Conservation (phyloP, 2,888 invertebrate species). For the Dermolepida albohirtum region DNA sequence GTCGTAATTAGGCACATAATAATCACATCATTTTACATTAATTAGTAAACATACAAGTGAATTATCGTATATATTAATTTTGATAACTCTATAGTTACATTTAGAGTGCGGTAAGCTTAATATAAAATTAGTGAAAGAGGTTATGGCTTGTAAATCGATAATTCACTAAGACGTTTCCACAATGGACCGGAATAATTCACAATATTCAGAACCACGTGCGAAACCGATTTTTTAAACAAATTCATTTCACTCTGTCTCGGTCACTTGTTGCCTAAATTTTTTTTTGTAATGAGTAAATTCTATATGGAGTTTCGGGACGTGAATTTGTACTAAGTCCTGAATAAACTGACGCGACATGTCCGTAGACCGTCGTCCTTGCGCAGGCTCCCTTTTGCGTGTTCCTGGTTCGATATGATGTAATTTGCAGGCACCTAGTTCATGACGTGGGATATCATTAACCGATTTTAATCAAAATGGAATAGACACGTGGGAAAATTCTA, state of each 20-base stretch:
- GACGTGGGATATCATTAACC: not conserved
- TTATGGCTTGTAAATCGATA: slow-evolving; percentile 20
- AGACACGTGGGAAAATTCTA: too few relatives aligned
- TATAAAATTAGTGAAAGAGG: slow-evolving; percentile 3
- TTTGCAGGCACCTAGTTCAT: not conserved
- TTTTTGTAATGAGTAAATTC: too few relatives aligned
- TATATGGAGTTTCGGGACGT: too few relatives aligned
- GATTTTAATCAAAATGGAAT: too few relatives aligned
- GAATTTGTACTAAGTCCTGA: not conserved
- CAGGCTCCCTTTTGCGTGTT: not conserved
- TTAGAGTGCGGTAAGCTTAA: not conserved
- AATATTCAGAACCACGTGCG: not conserved
- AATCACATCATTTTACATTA: slow-evolving; percentile 28
- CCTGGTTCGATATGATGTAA: slow-evolving; percentile 7
- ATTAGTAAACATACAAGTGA: not conserved
- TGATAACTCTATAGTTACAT: too few relatives aligned
- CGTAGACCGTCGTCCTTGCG: slow-evolving; percentile 1
- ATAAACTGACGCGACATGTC: slow-evolving; percentile 13
- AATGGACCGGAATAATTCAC: slow-evolving; percentile 1
- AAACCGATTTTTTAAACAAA: slow-evolving; percentile 5
- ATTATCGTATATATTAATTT: too few relatives aligned
- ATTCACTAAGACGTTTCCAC: slow-evolving; percentile 8
- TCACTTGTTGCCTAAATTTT: not conserved
- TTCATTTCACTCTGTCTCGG: slow-evolving; percentile 11
- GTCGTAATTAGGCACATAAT: slow-evolving; percentile 23